Conservation (phyloP, 2,113 vertebrate species). For the Hirundichthys speculiger region DNA sequence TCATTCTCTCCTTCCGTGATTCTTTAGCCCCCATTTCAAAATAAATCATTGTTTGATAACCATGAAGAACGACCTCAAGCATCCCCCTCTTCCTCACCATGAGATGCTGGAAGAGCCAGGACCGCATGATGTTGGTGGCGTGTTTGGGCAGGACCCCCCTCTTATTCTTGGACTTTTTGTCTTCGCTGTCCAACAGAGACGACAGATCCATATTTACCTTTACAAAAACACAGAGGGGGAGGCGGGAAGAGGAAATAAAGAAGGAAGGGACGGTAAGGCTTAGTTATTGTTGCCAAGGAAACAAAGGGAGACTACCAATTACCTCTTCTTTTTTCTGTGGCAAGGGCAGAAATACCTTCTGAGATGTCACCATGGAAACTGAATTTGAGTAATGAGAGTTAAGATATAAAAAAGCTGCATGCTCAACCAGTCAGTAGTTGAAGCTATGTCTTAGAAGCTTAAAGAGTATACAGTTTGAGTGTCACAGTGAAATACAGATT, state of each 20-base stretch:
- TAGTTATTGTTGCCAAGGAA: constrained; percentile 81
- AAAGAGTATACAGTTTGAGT: no score
- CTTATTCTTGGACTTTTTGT: constrained; percentile 99
- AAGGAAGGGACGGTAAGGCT: constrained; percentile 35
- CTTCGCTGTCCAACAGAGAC: constrained; percentile 94
- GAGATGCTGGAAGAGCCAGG: constrained; percentile 99
- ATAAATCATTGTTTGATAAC: not conserved
- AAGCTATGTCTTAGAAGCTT: not conserved
- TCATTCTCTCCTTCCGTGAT: no score
- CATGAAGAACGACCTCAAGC: no score
- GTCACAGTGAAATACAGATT: constrained; percentile 11
- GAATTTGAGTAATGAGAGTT: constrained; percentile 79
- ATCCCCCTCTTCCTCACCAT: constrained; percentile 85
- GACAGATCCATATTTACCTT: constrained; percentile 97
- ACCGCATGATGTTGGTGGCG: constrained; percentile 99
- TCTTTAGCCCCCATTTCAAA: no score
- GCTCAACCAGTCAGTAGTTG: constrained; percentile 33
- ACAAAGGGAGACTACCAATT: constrained; percentile 79
- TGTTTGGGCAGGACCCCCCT: constrained; percentile 97
- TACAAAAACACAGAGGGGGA: constrained; percentile 49
- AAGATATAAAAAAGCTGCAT: constrained; percentile 66
- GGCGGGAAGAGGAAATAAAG: not conserved
- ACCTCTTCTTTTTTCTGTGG: constrained; percentile 66
- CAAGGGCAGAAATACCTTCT: constrained; percentile 77
- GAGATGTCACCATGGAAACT: constrained; percentile 82